Base-by-base conservation (phyloP, 2,888 invertebrate genomes). In the Acrobasis consociella region DNA sequence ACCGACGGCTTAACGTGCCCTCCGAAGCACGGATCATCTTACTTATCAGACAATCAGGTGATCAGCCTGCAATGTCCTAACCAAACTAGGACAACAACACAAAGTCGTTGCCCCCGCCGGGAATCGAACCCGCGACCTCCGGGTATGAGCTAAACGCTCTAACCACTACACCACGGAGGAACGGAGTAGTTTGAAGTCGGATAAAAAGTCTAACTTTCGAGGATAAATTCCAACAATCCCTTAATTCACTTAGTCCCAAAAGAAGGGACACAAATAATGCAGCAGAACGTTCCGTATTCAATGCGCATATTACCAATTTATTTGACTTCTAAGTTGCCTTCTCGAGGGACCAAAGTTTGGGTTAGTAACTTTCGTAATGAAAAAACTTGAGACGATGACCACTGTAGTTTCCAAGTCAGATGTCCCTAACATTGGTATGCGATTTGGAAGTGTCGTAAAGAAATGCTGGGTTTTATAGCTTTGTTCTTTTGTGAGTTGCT, bases 301-400 rank as follows among this genome's bases (percentile, higher is more conserved):
- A 60, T 60, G 58, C 46, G 46, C 61, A 61, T 52, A 61, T 60
- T 55, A 39, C 39, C 63, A 56, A 63, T 63, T 60, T 60, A 60
- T 60, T 63, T 63, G 56, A 61, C 56, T 52, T 42, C 49, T 59
- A 59, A 58, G 50, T 61, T 51, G 50, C 22, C 22, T 51, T 15
- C 56, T 49, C 51, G 46, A 60, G 51, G 62, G 53, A 64, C 62
- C 62, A 46, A 49, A 60, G 55, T 60, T 56, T 22, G 62, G 49
- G 37, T n/a, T 51, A 53, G 62, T 49, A 62, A 64, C 42, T 64
- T 62, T 10, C 22, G 51, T 64, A 64, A 64, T 64, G 64, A 64
- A 64, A 64, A 64, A 64, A 64, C 60, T 64, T 64, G 39, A 42
- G 11, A 17, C 53, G 61, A 64, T 64, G 64, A 62, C 64, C 64